Evolutionary conservation across 2,888 invertebrate species (phyloP).

Genomic region (Drosophila meridionalis): DNA sequence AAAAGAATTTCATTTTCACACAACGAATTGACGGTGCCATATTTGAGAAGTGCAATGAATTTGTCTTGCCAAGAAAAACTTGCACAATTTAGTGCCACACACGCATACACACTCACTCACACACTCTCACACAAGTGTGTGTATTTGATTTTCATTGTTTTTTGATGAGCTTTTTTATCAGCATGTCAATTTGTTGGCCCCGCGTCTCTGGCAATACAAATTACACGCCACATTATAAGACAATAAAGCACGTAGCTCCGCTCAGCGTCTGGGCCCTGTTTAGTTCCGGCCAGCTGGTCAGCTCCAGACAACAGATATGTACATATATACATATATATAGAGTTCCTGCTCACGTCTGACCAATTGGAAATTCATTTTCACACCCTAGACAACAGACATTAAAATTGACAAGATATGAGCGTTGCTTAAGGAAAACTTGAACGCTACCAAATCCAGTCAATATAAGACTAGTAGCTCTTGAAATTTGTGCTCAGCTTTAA

Average conservation of each 20-base stretch:
- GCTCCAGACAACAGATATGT: constrained; percentile 6
- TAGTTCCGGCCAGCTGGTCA: constrained; percentile 51
- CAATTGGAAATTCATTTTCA: constrained; percentile 60
- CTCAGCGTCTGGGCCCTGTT: constrained; percentile 46
- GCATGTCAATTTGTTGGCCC: constrained; percentile 60
- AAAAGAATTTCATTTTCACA: constrained; percentile 8
- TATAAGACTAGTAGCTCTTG: neutral
- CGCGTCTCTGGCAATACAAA: constrained; percentile 46
- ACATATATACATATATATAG: neutral
- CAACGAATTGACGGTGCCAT: constrained; percentile 27
- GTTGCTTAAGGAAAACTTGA: constrained; percentile 11
- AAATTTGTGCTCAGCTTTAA: neutral
- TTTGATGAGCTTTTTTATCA: constrained; percentile 58
- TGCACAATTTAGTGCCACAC: constrained; percentile 25
- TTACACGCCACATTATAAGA: constrained; percentile 66
- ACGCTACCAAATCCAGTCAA: neutral
- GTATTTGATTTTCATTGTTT: constrained; percentile 26
- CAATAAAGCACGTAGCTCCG: constrained; percentile 69
- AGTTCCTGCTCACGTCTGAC: constrained; percentile 48
- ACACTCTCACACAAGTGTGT: neutral
- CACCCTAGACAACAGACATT: constrained; percentile 57
- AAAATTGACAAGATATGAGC: constrained; percentile 52
- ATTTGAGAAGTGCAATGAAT: constrained; percentile 13
- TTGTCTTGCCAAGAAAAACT: constrained; percentile 25
- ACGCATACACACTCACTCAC: neutral